A percentile compares a stretch with the other conserved stretches of the same genome.
Evolutionary conservation across 1,140 invertebrate genomes (phyloP).

Genomic region (Paracyclopina nana): DNA sequence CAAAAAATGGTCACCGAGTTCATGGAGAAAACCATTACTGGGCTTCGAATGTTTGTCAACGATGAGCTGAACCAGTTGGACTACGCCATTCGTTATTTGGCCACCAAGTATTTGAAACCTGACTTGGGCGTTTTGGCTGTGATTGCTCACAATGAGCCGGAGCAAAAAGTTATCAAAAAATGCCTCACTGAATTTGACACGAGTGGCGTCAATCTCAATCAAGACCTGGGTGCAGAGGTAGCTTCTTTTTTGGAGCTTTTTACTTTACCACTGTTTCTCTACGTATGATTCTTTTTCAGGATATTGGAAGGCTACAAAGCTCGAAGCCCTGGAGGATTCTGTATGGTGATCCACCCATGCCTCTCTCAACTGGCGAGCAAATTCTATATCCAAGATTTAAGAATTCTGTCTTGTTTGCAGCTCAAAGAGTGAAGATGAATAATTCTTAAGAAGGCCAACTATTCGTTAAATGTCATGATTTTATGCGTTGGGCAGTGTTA

Average conservation of each 20-base stretch:
- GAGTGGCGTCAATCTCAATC: background rate
- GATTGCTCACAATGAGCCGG: background rate
- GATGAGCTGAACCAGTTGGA: constrained; percentile 13
- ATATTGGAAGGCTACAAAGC: background rate
- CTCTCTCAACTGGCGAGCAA: no score
- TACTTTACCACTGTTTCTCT: background rate
- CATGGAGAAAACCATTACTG: background rate
- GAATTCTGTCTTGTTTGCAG: no score
- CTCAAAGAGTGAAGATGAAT: no score
- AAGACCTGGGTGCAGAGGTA: background rate
- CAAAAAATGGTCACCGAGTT: background rate
- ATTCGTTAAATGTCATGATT: no score
- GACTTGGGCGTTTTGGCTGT: background rate
- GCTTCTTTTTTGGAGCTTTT: background rate
- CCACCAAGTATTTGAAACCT: constrained; percentile 8
- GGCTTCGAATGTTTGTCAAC: constrained; percentile 9
- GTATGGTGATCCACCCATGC: background rate
- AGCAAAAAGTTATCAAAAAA: background rate
- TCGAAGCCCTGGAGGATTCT: background rate
- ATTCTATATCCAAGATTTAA: no score
- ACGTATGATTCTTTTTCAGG: background rate
- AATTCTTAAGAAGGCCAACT: no score
- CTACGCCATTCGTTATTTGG: background rate
- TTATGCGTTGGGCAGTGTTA: no score
- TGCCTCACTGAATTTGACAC: background rate